phyloP scores from a whole-genome alignment of 2,113 vertebrate species.

The Spea bombifrons region DNA sequence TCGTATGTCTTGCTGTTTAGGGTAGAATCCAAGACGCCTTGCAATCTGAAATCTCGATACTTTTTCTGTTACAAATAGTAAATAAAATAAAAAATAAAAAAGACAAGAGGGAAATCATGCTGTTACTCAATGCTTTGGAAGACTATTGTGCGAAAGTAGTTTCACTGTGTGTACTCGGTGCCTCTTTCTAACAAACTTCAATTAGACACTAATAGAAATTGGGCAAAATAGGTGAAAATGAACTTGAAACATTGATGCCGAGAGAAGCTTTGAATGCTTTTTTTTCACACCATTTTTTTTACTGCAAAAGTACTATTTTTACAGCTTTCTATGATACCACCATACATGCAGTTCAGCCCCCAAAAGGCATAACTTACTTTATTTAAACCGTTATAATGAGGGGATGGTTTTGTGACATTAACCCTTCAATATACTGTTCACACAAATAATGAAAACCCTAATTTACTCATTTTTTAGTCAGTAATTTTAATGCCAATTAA shows the following conservation, averaged over 20 bases:
- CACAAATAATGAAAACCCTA: no score
- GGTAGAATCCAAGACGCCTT: conserved; percentile 98
- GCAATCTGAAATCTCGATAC: conserved; percentile 97
- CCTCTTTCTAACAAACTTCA: not conserved
- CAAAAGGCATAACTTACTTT: conserved; percentile 16
- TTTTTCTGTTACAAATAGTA: conserved; percentile 75
- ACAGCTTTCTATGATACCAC: conserved; percentile 22
- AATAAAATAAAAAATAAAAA: not conserved
- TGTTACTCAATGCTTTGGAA: no score
- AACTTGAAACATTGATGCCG: conserved; percentile 20
- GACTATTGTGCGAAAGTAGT: not conserved
- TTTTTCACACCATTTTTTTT: conserved; percentile 41
- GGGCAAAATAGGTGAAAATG: conserved; percentile 40
- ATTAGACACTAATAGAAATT: conserved; percentile 26
- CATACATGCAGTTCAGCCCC: conserved; percentile 15
- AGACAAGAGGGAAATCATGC: no score
- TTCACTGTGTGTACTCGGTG: not conserved
- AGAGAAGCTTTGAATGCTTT: conserved; percentile 18
- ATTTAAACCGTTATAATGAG: conserved; percentile 30
- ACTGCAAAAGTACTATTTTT: conserved; percentile 32
- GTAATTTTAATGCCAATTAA: no score
- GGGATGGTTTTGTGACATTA: conserved; percentile 20
- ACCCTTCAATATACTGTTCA: not conserved
- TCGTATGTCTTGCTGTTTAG: conserved; percentile 98
- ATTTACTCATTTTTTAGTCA: no score